These are phyloP conservation scores for Priocnemis perturbator DNA, from an alignment of 2,888 invertebrate genomes.

Conservation along the genomic window DNA sequence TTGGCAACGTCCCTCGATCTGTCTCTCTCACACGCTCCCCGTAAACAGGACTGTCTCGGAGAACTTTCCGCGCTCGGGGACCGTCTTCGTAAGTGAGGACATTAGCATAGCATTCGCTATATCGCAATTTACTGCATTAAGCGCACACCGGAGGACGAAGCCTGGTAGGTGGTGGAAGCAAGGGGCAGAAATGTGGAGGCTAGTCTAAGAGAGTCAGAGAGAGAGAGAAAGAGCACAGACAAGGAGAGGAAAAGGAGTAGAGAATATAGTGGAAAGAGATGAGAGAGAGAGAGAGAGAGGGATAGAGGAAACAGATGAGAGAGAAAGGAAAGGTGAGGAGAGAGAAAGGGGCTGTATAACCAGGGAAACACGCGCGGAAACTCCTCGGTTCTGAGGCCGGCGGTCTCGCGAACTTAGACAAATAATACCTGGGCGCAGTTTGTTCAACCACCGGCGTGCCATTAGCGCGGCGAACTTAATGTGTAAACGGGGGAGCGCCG, in stretches of 20 bases:
- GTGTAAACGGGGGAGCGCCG: slow-evolving; percentile 7
- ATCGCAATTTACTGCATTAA: slow-evolving; percentile 65
- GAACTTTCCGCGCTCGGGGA: slow-evolving; percentile 62
- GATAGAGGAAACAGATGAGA: neutral
- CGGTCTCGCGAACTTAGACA: slow-evolving; percentile 33
- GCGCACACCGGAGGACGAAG: slow-evolving; percentile 30
- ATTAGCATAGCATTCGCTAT: slow-evolving; percentile 64
- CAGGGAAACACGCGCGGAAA: slow-evolving; percentile 16
- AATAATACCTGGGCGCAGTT: slow-evolving; percentile 39
- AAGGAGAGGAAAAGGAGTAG: no score
- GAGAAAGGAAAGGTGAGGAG: neutral
- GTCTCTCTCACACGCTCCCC: slow-evolving; percentile 37
- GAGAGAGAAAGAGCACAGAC: slow-evolving; percentile 6
- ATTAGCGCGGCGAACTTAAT: slow-evolving; percentile 26
- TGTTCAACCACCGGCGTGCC: slow-evolving; percentile 36
- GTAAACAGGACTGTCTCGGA: slow-evolving; percentile 51
- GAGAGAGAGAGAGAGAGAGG: neutral
- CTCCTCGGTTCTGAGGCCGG: slow-evolving; percentile 20
- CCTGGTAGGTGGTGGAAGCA: slow-evolving; percentile 8
- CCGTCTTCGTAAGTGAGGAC: slow-evolving; percentile 59
- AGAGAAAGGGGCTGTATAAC: slow-evolving; percentile 3
- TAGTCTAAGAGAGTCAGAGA: slow-evolving; percentile 1
- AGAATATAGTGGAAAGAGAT: no score
- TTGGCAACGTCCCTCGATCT: slow-evolving; percentile 29
- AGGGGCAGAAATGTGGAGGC: slow-evolving; percentile 16